Percentiles rank a stretch among this genome's conserved stretches.
Evolutionary conservation across 2,888 invertebrate genomes (phyloP).

Genomic region (Malthinus seriepunctatus): DNA sequence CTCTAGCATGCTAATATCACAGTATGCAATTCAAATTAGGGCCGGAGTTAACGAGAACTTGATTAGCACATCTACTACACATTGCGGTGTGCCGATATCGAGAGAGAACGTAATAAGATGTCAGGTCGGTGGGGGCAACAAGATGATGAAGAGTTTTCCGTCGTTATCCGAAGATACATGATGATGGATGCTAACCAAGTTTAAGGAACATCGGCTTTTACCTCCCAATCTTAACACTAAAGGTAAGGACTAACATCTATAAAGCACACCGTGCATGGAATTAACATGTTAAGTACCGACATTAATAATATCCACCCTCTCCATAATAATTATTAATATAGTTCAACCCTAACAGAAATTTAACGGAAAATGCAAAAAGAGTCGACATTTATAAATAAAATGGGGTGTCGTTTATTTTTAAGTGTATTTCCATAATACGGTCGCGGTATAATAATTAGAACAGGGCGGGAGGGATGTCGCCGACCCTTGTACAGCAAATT

Average conservation of each 20-base stretch:
- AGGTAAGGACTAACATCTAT: background rate
- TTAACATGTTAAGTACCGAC: slow-evolving; percentile 30
- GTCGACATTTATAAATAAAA: background rate
- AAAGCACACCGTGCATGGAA: slow-evolving; percentile 21
- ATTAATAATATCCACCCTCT: slow-evolving; percentile 29
- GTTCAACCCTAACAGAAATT: slow-evolving; percentile 24
- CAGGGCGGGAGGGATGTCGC: slow-evolving; percentile 11
- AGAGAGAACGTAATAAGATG: slow-evolving; percentile 36
- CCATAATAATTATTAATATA: slow-evolving; percentile 32
- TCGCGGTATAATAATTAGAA: slow-evolving; percentile 11
- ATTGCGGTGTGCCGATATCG: slow-evolving; percentile 42
- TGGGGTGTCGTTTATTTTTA: slow-evolving; percentile 3
- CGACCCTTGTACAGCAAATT: slow-evolving; percentile 25
- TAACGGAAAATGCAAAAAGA: background rate
- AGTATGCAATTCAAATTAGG: slow-evolving; percentile 52
- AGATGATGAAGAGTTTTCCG: slow-evolving; percentile 33
- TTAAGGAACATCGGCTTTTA: slow-evolving; percentile 13
- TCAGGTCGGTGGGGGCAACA: slow-evolving; percentile 30
- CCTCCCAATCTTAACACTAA: background rate
- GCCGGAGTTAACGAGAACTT: slow-evolving; percentile 50
- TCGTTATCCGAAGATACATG: slow-evolving; percentile 33
- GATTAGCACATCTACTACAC: slow-evolving; percentile 51
- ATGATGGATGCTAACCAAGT: slow-evolving; percentile 35
- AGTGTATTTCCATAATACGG: slow-evolving; percentile 15
- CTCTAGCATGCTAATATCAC: slow-evolving; percentile 49